Evolutionary conservation across 2,888 invertebrate species (phyloP).

Genomic region (Drosophila leonis): DNA sequence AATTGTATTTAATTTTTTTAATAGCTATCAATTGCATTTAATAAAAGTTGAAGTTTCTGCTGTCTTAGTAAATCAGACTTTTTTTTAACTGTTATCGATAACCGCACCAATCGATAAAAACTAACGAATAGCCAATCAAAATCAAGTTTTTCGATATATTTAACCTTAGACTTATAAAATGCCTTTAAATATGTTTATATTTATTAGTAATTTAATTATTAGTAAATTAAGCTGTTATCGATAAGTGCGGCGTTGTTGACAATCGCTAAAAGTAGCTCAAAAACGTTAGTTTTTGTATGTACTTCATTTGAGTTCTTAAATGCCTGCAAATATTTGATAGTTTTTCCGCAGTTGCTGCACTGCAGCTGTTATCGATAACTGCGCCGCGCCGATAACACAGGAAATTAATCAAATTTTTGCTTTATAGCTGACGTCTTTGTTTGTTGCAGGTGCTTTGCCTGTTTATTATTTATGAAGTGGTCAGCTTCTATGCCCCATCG

Average conservation of each 20-base stretch:
- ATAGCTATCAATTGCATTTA: too few species aligned
- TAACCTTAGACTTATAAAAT: not conserved
- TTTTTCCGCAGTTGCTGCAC: not conserved
- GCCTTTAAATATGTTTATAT: too few species aligned
- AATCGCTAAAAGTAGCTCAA: not conserved
- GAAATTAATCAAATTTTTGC: slow-evolving; percentile 32
- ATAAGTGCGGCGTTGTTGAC: not conserved
- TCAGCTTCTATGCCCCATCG: not conserved
- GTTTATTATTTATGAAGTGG: slow-evolving; percentile 48
- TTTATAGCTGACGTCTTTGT: slow-evolving; percentile 6
- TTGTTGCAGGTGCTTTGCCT: slow-evolving; percentile 32
- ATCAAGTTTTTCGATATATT: too few species aligned
- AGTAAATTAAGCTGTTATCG: not conserved
- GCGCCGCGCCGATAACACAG: slow-evolving; percentile 1
- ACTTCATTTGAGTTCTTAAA: too few species aligned
- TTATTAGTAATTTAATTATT: too few species aligned
- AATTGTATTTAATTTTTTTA: too few species aligned
- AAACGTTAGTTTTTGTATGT: not conserved
- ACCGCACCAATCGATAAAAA: too few species aligned
- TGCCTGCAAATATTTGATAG: too few species aligned
- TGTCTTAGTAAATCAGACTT: too few species aligned
- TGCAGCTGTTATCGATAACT: slow-evolving; percentile 5
- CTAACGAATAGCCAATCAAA: too few species aligned
- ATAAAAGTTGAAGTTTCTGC: too few species aligned
- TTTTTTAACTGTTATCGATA: too few species aligned